A percentile compares a stretch with the other conserved stretches of the same genome.
These are phyloP conservation scores for Himalopsyche japonica DNA, from an alignment of 2,888 invertebrate species.

Conservation along the genomic window DNA sequence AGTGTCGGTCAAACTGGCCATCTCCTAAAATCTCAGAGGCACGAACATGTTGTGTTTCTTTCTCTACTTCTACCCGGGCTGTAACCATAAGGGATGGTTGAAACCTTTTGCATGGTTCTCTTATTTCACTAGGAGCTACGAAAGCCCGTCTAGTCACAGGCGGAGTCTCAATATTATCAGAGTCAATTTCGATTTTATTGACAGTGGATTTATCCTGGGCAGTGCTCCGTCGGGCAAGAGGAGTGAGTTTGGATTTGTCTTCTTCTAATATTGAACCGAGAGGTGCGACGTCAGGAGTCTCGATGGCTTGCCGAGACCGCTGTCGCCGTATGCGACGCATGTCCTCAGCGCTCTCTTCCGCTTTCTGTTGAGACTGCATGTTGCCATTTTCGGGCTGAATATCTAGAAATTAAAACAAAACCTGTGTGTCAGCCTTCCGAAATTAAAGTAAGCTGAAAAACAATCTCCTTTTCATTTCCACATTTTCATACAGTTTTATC, in stretches of 20 bases:
- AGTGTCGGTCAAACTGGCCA: slow-evolving; percentile 84
- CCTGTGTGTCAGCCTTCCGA: background rate
- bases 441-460: background rate
- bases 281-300: slow-evolving; percentile 50
- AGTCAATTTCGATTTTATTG: slow-evolving; percentile 73
- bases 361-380: slow-evolving; percentile 77
- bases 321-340: slow-evolving; percentile 63
- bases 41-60: slow-evolving; percentile 46
- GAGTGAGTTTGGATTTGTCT: slow-evolving; percentile 61
- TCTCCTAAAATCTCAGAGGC: slow-evolving; percentile 63
- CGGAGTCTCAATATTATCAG: slow-evolving; percentile 89
- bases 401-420: slow-evolving; percentile 53
- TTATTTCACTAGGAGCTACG: slow-evolving; percentile 64
- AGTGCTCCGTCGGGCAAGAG: slow-evolving; percentile 36
- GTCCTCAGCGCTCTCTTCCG: slow-evolving; percentile 70
- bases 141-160: slow-evolving; percentile 76
- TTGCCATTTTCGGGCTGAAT: slow-evolving; percentile 75
- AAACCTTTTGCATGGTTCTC: slow-evolving; percentile 63
- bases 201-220: slow-evolving; percentile 56
- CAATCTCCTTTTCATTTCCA: no score
- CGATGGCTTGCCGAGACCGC: slow-evolving; percentile 54
- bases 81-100: slow-evolving; percentile 48
- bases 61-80: slow-evolving; percentile 52
- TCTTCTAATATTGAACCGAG: slow-evolving; percentile 59
- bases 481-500: no score